A percentile compares a stretch with the other conserved stretches of the same genome.
Evolutionary conservation across 2,888 invertebrate genomes (phyloP).

Genomic region (Coelopa pilipes): DNA sequence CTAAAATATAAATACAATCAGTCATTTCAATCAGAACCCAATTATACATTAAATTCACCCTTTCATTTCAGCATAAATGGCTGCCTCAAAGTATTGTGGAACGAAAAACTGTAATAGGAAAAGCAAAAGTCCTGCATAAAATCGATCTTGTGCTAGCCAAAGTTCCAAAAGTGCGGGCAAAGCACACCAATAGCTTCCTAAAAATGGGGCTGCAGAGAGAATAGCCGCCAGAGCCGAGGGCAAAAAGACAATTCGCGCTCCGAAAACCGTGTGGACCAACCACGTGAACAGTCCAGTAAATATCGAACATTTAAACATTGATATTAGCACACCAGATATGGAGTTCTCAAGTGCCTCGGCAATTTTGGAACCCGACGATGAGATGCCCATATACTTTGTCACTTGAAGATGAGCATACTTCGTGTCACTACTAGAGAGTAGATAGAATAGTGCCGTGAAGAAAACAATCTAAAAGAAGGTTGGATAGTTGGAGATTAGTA

Average conservation of each 20-base stretch:
- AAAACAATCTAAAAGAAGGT: conserved; percentile 83
- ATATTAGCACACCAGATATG: conserved; percentile 93
- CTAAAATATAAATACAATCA: conserved; percentile 67
- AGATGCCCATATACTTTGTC: conserved; percentile 83
- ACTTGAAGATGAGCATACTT: conserved; percentile 94
- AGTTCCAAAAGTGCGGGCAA: conserved; percentile 94
- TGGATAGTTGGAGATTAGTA: background rate
- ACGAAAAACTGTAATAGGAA: conserved; percentile 83
- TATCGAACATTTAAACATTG: conserved; percentile 95
- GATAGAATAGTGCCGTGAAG: conserved; percentile 94
- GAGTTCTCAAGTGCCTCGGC: conserved; percentile 87
- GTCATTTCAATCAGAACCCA: background rate
- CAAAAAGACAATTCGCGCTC: conserved; percentile 93
- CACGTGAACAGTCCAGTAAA: conserved; percentile 99
- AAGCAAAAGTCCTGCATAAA: conserved; percentile 82
- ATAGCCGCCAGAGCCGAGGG: conserved; percentile 89
- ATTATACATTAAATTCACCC: conserved; percentile 71
- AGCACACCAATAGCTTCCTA: conserved; percentile 96
- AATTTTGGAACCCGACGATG: conserved; percentile 77
- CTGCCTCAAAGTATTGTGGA: conserved; percentile 93
- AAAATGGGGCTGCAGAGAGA: conserved; percentile 93
- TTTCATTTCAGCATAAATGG: conserved; percentile 97
- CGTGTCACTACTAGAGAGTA: conserved; percentile 85
- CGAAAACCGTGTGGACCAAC: conserved; percentile 95
- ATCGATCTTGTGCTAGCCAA: conserved; percentile 90